Conservation (phyloP, 2,113 vertebrate genomes). For the Myrmecobius fasciatus region DNA sequence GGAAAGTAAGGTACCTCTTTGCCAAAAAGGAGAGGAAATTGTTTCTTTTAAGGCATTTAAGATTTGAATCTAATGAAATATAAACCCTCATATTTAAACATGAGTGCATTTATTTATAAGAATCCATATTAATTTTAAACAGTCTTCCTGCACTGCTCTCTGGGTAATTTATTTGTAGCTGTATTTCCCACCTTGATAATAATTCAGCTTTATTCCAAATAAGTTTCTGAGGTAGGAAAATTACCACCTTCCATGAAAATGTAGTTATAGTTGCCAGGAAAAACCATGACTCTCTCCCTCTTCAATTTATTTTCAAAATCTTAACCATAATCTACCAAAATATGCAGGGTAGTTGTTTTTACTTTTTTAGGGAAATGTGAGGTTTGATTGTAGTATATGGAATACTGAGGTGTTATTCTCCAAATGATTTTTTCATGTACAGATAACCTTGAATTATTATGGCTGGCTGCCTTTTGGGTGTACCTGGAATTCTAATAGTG, state of each 20-base stretch:
- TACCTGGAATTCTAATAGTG: background rate
- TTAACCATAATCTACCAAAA: background rate
- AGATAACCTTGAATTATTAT: background rate
- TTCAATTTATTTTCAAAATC: background rate
- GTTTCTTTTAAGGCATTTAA: conserved; percentile 24
- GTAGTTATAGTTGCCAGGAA: background rate
- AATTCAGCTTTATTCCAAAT: background rate
- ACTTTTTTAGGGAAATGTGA: background rate
- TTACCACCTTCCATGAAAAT: background rate
- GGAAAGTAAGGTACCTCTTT: background rate
- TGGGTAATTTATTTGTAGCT: background rate
- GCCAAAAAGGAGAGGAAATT: background rate
- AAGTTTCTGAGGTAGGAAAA: background rate
- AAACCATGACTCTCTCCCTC: background rate
- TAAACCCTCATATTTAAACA: conserved; percentile 2
- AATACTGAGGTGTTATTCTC: background rate
- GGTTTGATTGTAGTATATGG: background rate
- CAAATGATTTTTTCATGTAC: background rate
- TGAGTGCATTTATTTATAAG: conserved; percentile 22
- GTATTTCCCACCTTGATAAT: background rate
- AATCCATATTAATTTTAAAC: background rate
- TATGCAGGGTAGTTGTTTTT: background rate
- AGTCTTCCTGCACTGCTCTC: background rate
- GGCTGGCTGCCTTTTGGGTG: background rate
- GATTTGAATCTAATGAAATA: conserved; percentile 12